Percentiles rank a stretch among this genome's conserved stretches.
These are phyloP conservation scores for Falco columbarius DNA, from an alignment of 2,797 vertebrate genomes.

Conservation along the genomic window DNA sequence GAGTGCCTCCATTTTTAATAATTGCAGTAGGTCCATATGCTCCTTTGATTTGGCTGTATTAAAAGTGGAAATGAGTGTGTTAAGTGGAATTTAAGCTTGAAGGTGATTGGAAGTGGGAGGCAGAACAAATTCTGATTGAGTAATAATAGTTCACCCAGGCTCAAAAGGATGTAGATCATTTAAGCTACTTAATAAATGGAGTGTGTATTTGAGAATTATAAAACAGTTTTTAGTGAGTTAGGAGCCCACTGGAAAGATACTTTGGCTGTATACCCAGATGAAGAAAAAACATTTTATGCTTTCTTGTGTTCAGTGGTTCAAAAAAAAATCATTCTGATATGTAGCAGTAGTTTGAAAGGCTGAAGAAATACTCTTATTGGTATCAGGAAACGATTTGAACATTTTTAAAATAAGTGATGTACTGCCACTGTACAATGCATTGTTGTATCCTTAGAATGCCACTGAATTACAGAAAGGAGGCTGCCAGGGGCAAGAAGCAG, in stretches of 20 bases:
- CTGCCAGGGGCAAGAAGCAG: constrained; percentile 16
- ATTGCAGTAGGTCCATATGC: background rate
- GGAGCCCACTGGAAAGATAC: background rate
- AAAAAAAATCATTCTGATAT: background rate
- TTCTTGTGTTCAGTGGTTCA: background rate
- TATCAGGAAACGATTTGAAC: background rate
- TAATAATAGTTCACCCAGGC: background rate
- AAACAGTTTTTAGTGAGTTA: background rate
- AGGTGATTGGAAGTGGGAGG: constrained; percentile 32
- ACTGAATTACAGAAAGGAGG: constrained; percentile 1
- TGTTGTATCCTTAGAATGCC: background rate
- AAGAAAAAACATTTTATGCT: background rate
- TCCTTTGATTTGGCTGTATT: background rate
- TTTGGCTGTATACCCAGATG: background rate
- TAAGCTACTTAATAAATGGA: constrained; percentile 2
- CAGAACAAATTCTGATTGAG: constrained; percentile 30
- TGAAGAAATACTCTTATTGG: background rate
- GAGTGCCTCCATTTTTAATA: background rate
- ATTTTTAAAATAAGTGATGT: constrained; percentile 20
- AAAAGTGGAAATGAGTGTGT: background rate
- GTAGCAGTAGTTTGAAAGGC: background rate
- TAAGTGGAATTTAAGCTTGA: constrained; percentile 34
- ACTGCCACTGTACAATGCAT: background rate
- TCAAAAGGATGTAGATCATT: background rate
- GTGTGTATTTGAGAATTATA: background rate